Evolutionary conservation across 1,140 invertebrate species (phyloP), one percentile per base, ranked within the genome.

Genomic region (Vanessa tameamea): DNA sequence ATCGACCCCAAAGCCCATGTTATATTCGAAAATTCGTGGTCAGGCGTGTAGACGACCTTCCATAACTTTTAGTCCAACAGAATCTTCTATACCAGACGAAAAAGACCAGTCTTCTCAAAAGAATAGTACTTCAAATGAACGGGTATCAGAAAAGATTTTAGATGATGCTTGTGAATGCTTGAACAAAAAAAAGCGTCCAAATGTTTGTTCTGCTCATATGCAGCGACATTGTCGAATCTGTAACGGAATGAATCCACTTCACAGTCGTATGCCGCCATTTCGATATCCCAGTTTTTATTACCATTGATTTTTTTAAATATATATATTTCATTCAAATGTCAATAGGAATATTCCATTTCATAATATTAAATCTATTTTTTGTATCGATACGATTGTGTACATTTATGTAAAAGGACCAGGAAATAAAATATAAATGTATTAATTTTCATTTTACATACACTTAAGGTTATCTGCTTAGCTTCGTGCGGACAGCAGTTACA

Each of bases 191-290:
- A 26, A 65, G n/a, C 61, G 67, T 57, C 23, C 55, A 73, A 13
- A 26, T 23, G 16, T 15, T 50, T 64, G 37, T 68, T 47, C 26
- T 31, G 37, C 47, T 31, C 50, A 73, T 26, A 69, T 55, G 31
- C 50, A 47, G 47, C 64, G 47, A 69, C 51, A 69, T 64, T 77
- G 75, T 20, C 69, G 47, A 47, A 66, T 69, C 51, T 77, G 75
- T 59, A 69, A 69, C 47, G 50, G 26, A 43, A 26, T 43, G 47
- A n/a, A 61, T 65, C 65, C 65, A 47, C 63, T 71, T 59, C 13
- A 47, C 50, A 69, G 23, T 61, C n/a, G 53, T 26, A 31, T 48
- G 23, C 37, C 61, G 6, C n/a, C 50, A 4, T 50, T 53, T n/a
- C 59, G 71, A 4, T 69, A 64, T 61, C 55, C 51, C 51, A 53